A percentile compares a stretch with the other conserved stretches of the same genome.
Evolutionary conservation across 2,888 invertebrate species (phyloP).

Genomic region (Lasioglossum lativentre): DNA sequence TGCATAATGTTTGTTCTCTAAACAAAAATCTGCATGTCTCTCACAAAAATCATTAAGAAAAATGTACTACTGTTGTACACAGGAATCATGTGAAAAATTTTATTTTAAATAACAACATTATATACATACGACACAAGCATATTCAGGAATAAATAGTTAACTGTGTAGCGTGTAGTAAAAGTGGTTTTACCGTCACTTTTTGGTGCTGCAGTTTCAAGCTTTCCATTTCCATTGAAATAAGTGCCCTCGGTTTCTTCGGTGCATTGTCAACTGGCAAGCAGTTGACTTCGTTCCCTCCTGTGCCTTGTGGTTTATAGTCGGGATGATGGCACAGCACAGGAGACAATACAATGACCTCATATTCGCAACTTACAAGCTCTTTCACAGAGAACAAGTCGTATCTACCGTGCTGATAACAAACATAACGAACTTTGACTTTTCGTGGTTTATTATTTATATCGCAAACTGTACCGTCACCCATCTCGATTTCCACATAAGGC

Average conservation of each 20-base stretch:
- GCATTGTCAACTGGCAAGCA: conserved; percentile 89
- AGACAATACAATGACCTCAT: conserved; percentile 96
- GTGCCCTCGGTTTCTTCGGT: conserved; percentile 90
- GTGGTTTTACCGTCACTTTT: conserved; percentile 85
- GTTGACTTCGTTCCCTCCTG: conserved; percentile 91
- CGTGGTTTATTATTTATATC: conserved; percentile 95
- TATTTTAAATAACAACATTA: conserved; percentile 44
- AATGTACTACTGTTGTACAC: conserved; percentile 25
- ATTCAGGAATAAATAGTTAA: conserved; percentile 43
- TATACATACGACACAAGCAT: conserved; percentile 37
- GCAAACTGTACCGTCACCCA: conserved; percentile 96
- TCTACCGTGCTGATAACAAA: conserved; percentile 95
- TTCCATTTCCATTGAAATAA: conserved; percentile 90
- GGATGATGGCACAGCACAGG: conserved; percentile 95
- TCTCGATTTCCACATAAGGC: conserved; percentile 94
- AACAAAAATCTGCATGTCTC: conserved; percentile 11
- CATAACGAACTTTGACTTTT: conserved; percentile 92
- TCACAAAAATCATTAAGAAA: conserved; percentile 15
- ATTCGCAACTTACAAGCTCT: conserved; percentile 97
- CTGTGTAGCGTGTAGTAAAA: conserved; percentile 13
- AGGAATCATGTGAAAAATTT: conserved; percentile 38
- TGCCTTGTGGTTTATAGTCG: conserved; percentile 92
- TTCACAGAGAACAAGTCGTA: conserved; percentile 97
- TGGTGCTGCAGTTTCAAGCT: conserved; percentile 89
- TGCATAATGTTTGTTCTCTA: neutral